Conservation (phyloP, 1,140 invertebrate genomes). For the Psix sp. region DNA sequence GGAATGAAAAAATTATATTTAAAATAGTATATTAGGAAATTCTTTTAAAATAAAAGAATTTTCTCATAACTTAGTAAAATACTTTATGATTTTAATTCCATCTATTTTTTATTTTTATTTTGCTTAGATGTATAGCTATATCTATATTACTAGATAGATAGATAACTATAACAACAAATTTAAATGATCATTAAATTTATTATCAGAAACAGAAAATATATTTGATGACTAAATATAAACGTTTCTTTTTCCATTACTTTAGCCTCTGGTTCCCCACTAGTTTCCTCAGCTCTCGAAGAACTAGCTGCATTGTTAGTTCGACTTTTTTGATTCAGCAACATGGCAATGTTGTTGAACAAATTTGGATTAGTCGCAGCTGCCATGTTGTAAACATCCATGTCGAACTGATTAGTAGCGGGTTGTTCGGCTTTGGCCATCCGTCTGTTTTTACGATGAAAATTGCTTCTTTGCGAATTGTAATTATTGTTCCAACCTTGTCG, state of each 20-base stretch:
- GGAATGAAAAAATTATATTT: too few relatives aligned
- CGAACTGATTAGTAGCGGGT: constrained; percentile 66
- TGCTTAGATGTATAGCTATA: too few relatives aligned
- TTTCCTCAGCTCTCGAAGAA: constrained; percentile 38
- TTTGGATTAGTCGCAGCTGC: constrained; percentile 58
- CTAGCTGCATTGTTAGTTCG: constrained; percentile 10
- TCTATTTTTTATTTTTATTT: too few relatives aligned
- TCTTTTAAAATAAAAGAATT: too few relatives aligned
- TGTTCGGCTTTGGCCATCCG: constrained; percentile 64
- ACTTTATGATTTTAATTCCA: too few relatives aligned
- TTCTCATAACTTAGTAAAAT: too few relatives aligned
- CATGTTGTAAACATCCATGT: constrained; percentile 69
- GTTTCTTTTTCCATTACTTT: constrained; percentile 19
- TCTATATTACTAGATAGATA: too few relatives aligned
- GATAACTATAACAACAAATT: too few relatives aligned
- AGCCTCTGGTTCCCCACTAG: constrained; percentile 21
- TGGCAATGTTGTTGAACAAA: constrained; percentile 39
- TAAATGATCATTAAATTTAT: too few relatives aligned
- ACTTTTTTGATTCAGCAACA: constrained; percentile 25
- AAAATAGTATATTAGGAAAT: too few relatives aligned
- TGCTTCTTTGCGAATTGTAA: constrained; percentile 67
- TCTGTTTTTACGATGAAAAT: constrained; percentile 72
- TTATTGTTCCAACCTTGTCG: constrained; percentile 70
- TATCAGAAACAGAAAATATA: too few relatives aligned
- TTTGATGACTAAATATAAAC: too few relatives aligned